These are phyloP conservation scores for Meghimatium bilineatum DNA, from an alignment of 2,888 invertebrate genomes.

Conservation along the genomic window DNA sequence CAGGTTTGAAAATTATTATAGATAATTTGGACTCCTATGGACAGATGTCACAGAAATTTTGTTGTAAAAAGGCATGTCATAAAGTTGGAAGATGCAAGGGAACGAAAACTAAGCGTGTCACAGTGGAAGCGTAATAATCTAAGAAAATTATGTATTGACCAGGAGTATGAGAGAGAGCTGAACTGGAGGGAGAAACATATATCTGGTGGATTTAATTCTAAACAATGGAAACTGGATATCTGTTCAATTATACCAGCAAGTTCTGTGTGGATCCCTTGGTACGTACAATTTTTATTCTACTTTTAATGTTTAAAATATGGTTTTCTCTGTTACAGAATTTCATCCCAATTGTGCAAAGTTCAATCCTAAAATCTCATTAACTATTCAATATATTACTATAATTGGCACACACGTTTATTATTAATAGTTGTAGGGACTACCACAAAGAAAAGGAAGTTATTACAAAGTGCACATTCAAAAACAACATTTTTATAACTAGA, in stretches of 20 bases:
- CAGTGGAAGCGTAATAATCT: conserved; percentile 5
- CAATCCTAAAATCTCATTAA: too few species aligned
- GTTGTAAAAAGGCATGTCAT: too few species aligned
- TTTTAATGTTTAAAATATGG: too few species aligned
- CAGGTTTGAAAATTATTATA: background rate
- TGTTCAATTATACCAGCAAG: background rate
- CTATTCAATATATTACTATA: too few species aligned
- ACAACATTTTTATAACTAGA: too few species aligned
- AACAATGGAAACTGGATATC: background rate
- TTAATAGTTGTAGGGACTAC: too few species aligned
- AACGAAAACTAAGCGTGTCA: background rate
- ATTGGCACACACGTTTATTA: too few species aligned
- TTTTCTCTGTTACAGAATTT: too few species aligned
- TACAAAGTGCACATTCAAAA: too few species aligned
- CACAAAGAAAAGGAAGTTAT: too few species aligned
- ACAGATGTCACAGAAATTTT: too few species aligned
- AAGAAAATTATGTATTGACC: background rate
- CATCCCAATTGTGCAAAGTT: too few species aligned
- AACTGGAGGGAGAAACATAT: background rate
- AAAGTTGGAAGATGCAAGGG: background rate
- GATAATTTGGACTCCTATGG: background rate
- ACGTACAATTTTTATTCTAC: background rate
- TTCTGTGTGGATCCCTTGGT: background rate
- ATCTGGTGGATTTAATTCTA: background rate
- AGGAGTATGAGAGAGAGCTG: background rate